phyloP scores from a whole-genome alignment of 2,113 vertebrate species.

The Naja naja region DNA sequence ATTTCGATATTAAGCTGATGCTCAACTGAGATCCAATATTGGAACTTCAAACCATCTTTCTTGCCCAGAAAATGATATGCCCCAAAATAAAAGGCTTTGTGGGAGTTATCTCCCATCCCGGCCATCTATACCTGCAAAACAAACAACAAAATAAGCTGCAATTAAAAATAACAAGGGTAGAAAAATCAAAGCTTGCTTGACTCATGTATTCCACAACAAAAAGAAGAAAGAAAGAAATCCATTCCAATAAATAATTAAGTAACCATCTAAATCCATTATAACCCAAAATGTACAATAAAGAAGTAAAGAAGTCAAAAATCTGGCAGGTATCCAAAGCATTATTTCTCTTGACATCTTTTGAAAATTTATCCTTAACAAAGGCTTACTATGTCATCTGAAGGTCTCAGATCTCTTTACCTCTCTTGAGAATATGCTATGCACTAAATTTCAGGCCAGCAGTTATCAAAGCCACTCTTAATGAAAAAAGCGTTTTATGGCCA shows the following conservation, averaged over 20 bases:
- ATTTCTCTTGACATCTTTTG: conserved; percentile 2
- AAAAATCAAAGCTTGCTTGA: not conserved
- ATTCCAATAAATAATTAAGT: conserved; percentile 19
- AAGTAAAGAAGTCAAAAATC: not conserved
- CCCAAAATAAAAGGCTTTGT: not conserved
- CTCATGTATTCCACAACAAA: not conserved
- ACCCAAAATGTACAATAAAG: not conserved
- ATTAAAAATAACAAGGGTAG: not conserved
- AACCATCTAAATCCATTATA: conserved; percentile 10
- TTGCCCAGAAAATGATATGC: not conserved
- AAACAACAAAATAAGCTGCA: not conserved
- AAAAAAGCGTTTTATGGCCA: not conserved
- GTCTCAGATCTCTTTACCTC: not conserved
- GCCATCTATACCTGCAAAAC: not conserved
- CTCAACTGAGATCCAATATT: not conserved
- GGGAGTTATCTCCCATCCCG: not conserved
- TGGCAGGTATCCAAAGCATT: not conserved
- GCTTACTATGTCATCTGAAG: not conserved
- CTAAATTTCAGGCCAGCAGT: not conserved
- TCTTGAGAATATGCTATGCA: not conserved
- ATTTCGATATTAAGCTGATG: not conserved
- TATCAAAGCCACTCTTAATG: not conserved
- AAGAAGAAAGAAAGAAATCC: conserved; percentile 5
- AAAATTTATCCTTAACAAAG: not conserved
- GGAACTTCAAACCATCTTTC: not conserved